These are phyloP conservation scores for Apodemus agrarius DNA, from an alignment of 2,797 vertebrate genomes.

Conservation along the genomic window DNA sequence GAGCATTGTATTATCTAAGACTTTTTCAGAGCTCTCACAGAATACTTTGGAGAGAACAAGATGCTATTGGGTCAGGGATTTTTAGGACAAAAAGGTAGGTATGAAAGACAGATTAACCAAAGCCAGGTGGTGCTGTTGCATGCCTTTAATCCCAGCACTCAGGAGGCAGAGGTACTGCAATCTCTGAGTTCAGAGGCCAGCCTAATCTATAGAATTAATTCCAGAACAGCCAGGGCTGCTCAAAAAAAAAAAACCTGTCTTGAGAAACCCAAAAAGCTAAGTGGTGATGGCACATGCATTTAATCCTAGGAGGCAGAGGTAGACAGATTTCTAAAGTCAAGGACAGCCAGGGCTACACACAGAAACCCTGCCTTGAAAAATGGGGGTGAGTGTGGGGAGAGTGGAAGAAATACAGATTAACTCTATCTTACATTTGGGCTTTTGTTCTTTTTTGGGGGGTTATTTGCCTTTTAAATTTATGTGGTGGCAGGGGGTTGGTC, in stretches of 20 bases:
- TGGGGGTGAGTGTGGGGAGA: too few relatives aligned
- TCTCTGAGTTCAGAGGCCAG: neutral
- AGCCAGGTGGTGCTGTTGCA: neutral
- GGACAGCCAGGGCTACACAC: neutral
- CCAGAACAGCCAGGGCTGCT: neutral
- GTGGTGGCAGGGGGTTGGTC: neutral
- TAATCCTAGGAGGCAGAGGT: neutral
- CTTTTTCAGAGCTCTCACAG: constrained; percentile 4
- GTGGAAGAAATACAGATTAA: neutral
- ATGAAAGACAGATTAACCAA: neutral
- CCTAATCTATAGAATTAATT: neutral
- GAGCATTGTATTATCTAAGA: neutral
- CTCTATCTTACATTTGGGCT: neutral
- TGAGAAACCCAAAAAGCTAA: neutral
- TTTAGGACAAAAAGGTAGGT: constrained; percentile 9
- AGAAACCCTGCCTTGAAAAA: neutral
- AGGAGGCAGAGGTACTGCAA: neutral
- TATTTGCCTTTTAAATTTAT: neutral
- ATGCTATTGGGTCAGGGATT: neutral
- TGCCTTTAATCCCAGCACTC: neutral
- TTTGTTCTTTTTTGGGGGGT: neutral
- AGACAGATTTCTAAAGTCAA: neutral
- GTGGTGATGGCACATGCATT: neutral
- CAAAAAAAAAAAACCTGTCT: neutral
- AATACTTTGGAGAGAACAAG: neutral